Base-by-base conservation (phyloP, 2,113 vertebrate genomes). In the Eudyptes chrysolophus region DNA sequence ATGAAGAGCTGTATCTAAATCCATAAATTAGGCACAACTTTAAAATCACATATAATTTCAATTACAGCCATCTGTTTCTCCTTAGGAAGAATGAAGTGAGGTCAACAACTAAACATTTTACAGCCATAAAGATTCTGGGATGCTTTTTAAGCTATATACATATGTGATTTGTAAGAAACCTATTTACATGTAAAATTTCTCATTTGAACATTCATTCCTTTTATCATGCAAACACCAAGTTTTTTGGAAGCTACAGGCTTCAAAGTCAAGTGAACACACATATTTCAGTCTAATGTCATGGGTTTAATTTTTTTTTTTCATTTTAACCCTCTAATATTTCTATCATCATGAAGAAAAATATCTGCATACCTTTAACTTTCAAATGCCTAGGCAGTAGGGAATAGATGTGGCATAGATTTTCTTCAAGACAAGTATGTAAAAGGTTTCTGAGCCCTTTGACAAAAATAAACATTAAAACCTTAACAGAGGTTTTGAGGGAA, bases 21-120 rank as follows among this genome's bases (percentile, higher is more conserved):
- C 84, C 76, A 93, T 96, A 93, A 95, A 95, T 95, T 77, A 97
- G 62, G 54, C 81, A 55, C 32, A 93, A 92, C 71, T 80, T 97
- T 80, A 93, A 93, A 95, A 90, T 91, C 94, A 94, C 79, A 92
- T 92, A 81, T 92, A 83, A 93, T 94, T 96, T 97, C 92, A 94
- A 77, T 97, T 95, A 94, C 71, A 90, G 58, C 65, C 97, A 97
- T 95, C 96, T 97, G 96, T 96, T 96, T 97, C 96, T 95, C 86
- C 90, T 96, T 89, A 86, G 93, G 62, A 97, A 84, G 52, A 94
- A 90, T 72, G 81, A 88, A 90, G 81, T 81, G 75, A 95, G 89
- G 89, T 96, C 96, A 95, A 93, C 81, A 95, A 29, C 74, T 84
- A 84, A 94, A 90, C 62, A 57, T 95, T 93, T 94, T 77, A 79